A percentile compares a stretch with the other conserved stretches of the same genome.
Evolutionary conservation across 1,140 invertebrate genomes (phyloP).

Genomic region (Lamellibrachia luymesi): DNA sequence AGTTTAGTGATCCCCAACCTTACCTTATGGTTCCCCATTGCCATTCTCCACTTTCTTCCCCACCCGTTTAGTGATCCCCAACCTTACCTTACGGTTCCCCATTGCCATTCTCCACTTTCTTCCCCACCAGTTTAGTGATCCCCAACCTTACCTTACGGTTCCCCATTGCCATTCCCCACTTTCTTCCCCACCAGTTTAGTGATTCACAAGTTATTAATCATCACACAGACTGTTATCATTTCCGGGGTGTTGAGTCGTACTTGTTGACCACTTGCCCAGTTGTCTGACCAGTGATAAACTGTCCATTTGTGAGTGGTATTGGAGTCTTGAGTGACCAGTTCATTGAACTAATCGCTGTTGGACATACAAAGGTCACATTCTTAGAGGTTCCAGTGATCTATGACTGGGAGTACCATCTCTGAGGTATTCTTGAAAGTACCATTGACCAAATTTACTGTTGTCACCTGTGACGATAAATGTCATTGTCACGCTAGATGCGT

Average conservation of each 20-base stretch:
- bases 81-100: no score
- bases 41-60: no score
- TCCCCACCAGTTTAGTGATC: no score
- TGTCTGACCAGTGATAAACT: neutral
- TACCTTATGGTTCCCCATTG: no score
- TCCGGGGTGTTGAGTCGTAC: neutral
- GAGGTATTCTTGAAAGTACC: neutral
- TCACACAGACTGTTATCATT: no score
- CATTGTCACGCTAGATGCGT: neutral
- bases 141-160: no score
- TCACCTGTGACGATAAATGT: neutral
- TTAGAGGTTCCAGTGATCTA: neutral
- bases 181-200: no score
- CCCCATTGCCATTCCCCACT: no score
- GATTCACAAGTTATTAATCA: no score
- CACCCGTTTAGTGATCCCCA: no score
- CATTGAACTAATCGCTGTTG: neutral
- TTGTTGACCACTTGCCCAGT: neutral
- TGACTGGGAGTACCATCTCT: neutral
- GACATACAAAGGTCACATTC: neutral
- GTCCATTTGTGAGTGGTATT: neutral
- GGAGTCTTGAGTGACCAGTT: neutral
- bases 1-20: no score
- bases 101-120: no score
- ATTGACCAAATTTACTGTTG: conserved; percentile 1